A percentile compares a stretch with the other conserved stretches of the same genome.
These are phyloP conservation scores for Sinodicranocentrus sp. DNA, from an alignment of 2,888 invertebrate species.

Conservation along the genomic window DNA sequence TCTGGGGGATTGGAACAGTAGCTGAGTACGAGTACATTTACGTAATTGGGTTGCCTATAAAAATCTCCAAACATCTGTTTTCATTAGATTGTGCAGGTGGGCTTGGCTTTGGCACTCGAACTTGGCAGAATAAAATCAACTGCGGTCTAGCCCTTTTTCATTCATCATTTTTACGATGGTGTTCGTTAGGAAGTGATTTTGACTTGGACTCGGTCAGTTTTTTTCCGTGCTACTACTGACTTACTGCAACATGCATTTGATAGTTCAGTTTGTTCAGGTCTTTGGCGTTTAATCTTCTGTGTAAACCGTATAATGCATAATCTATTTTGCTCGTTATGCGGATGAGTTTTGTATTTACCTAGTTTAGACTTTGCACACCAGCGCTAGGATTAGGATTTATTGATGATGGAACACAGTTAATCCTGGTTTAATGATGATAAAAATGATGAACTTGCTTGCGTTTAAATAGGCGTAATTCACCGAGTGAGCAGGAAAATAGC, in stretches of 20 bases:
- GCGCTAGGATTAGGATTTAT: slow-evolving; percentile 9
- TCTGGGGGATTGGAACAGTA: not conserved
- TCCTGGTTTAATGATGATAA: slow-evolving; percentile 5
- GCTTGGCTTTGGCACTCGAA: slow-evolving; percentile 33
- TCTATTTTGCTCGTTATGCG: too few relatives aligned
- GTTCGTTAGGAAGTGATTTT: not conserved
- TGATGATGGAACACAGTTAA: slow-evolving; percentile 19
- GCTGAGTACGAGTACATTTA: not conserved
- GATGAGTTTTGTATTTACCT: too few relatives aligned
- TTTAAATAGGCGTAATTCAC: too few relatives aligned
- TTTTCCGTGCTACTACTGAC: slow-evolving; percentile 4
- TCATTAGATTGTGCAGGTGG: slow-evolving; percentile 19
- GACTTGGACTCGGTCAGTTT: not conserved
- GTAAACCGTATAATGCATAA: slow-evolving; percentile 34
- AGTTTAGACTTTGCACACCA: not conserved
- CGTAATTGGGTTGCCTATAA: slow-evolving; percentile 21
- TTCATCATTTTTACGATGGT: not conserved
- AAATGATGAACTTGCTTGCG: slow-evolving; percentile 1
- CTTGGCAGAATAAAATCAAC: too few relatives aligned
- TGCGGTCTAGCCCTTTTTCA: not conserved
- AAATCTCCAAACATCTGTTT: slow-evolving; percentile 7
- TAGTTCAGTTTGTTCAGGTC: slow-evolving; percentile 15
- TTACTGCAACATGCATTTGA: slow-evolving; percentile 3
- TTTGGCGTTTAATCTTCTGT: slow-evolving; percentile 38
- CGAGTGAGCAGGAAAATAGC: too few relatives aligned